phyloP scores from a whole-genome alignment of 2,797 vertebrate species.

The Allobates femoralis region DNA sequence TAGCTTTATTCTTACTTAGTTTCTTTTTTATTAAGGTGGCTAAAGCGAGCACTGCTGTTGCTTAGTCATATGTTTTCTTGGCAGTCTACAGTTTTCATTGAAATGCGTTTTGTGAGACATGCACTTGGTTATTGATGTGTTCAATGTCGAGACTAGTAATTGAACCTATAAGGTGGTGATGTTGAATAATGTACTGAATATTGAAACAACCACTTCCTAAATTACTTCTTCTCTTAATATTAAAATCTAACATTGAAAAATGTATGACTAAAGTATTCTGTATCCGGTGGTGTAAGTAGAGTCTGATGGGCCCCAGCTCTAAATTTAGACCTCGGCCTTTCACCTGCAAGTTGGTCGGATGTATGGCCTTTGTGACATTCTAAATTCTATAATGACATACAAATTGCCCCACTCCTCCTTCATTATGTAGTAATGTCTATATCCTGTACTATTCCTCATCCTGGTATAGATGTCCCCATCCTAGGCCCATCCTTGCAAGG shows the following conservation, averaged over 20 bases:
- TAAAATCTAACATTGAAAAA: background rate
- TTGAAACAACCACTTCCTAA: background rate
- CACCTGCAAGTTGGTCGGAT: too few relatives aligned
- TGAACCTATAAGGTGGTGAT: background rate
- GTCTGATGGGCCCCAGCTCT: too few relatives aligned
- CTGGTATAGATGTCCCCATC: too few relatives aligned
- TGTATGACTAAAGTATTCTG: background rate
- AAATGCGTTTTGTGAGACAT: background rate
- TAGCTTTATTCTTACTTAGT: background rate
- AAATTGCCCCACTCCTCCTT: too few relatives aligned
- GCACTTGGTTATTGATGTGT: background rate
- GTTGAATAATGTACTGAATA: background rate
- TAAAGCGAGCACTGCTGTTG: background rate
- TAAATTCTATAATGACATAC: too few relatives aligned
- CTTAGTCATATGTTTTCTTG: background rate
- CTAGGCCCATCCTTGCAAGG: too few relatives aligned
- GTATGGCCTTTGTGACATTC: too few relatives aligned
- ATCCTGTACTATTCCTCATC: too few relatives aligned
- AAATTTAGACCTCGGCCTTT: too few relatives aligned
- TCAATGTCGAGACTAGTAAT: background rate
- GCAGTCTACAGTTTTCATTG: background rate
- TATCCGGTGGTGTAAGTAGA: too few relatives aligned
- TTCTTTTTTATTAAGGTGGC: conserved; percentile 1
- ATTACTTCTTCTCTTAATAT: background rate
- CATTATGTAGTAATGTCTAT: too few relatives aligned